Evolutionary conservation across 2,113 vertebrate genomes (phyloP), one percentile per base, ranked within the genome.

Genomic region (Microcebus tavaratra): DNA sequence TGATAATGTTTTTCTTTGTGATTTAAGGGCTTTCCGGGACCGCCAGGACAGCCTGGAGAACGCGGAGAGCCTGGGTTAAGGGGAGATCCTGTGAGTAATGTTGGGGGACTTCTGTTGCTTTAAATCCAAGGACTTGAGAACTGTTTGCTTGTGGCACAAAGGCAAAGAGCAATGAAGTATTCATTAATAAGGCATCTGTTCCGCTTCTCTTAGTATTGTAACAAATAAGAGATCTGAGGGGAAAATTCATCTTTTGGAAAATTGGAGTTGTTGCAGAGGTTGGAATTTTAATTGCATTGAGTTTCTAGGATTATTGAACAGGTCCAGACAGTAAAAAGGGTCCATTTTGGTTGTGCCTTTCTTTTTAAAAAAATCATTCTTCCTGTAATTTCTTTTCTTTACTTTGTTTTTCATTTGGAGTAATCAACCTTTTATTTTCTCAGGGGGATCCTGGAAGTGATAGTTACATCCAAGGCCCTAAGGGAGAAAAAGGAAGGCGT

Each of bases 381-480:
- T 70, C n/a, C 36, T 88, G 0, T 55, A 21, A 53, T 76, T 48
- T 67, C 17, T 61, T 73, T 89, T 29, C 15, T 42, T 73, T 20
- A 72, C 15, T 42, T 73, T 20, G 65, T 29, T 39, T 7, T 81
- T 10, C 34, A 65, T 73, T 94, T 96, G 75, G 75, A 12, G 12
- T 55, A 88, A 91, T 21, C 36, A 83, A 70, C 0, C 34, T 72
- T 95, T 88, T 95, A 15, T 82, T 98, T 96, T 91, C 91, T 70
- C 95, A 99, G 99, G 99, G 99, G 4, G 96, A 98, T 91, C 86
- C 99, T 45, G 99, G 99, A 4, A 27, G 23, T 34, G 98, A 98
- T 79, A 99, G 97, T 98, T 98, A 83, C 10, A 5, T 68, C 18
- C 85, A 34, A 36, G 99, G 99, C 92, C 88, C 98, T 55, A 99